A percentile compares a stretch with the other conserved stretches of the same genome.
phyloP scores from a whole-genome alignment of 2,113 vertebrate genomes.

The Chamaetylas fuelleborni region DNA sequence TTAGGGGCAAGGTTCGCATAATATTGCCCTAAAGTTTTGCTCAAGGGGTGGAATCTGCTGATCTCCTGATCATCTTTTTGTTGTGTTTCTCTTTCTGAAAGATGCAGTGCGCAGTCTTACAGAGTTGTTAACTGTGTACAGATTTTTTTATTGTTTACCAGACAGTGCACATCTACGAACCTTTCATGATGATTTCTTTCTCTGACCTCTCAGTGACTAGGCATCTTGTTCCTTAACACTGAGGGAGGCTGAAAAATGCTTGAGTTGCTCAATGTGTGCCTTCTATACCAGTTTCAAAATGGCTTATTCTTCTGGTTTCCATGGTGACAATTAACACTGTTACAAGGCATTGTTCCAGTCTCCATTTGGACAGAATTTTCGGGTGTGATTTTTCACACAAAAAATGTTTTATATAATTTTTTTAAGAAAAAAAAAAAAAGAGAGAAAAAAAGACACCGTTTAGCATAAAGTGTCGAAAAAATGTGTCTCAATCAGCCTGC shows the following conservation, averaged over 20 bases:
- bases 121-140: slow-evolving; percentile 69
- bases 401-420: slow-evolving; percentile 58
- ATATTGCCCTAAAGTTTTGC: slow-evolving; percentile 80
- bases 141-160: slow-evolving; percentile 77
- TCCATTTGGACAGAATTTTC: slow-evolving; percentile 85
- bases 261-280: slow-evolving; percentile 88
- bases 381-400: slow-evolving; percentile 80
- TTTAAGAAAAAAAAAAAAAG: not conserved
- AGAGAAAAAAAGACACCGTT: slow-evolving; percentile 10
- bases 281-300: slow-evolving; percentile 94
- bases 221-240: slow-evolving; percentile 87
- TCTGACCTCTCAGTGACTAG: slow-evolving; percentile 86
- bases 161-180: slow-evolving; percentile 75
- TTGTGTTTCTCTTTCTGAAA: slow-evolving; percentile 72
- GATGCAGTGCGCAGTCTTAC: slow-evolving; percentile 53
- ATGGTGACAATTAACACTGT: slow-evolving; percentile 97
- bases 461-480: slow-evolving; percentile 74
- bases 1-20: slow-evolving; percentile 82
- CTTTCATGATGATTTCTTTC: slow-evolving; percentile 86
- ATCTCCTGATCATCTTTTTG: slow-evolving; percentile 73
- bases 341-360: slow-evolving; percentile 90
- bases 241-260: slow-evolving; percentile 83
- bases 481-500: slow-evolving; percentile 75
- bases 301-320: slow-evolving; percentile 97
- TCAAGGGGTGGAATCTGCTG: slow-evolving; percentile 68